phyloP scores from a whole-genome alignment of 2,113 vertebrate species.

The Lota lota region DNA sequence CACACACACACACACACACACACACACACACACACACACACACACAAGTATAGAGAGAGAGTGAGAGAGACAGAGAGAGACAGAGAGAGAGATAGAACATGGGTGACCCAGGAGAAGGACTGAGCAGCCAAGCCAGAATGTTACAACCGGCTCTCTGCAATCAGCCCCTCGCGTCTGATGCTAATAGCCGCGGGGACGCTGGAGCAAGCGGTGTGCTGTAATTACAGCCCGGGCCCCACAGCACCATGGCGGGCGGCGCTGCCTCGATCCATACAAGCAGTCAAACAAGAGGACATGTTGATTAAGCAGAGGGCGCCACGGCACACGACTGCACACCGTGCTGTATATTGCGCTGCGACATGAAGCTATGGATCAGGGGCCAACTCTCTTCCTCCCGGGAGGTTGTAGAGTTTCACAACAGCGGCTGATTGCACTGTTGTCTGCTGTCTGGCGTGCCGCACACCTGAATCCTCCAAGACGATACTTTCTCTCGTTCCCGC shows the following conservation, averaged over 20 bases:
- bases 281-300: conserved; percentile 66
- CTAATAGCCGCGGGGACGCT: conserved; percentile 69
- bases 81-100: not conserved
- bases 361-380: conserved; percentile 42
- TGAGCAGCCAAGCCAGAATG: no score
- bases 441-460: conserved; percentile 35
- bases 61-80: no score
- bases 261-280: conserved; percentile 49
- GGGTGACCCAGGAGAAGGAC: not conserved
- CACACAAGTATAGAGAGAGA: no score
- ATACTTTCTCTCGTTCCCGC: not conserved
- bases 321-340: conserved; percentile 14
- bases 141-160: conserved; percentile 42
- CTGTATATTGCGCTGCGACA: not conserved
- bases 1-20: no score
- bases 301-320: conserved; percentile 51
- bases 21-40: no score
- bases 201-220: conserved; percentile 64
- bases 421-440: conserved; percentile 51
- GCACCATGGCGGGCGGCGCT: conserved; percentile 42
- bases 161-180: conserved; percentile 63
- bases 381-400: conserved; percentile 14
- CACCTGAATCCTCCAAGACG: conserved; percentile 46
- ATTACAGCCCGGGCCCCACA: conserved; percentile 52
- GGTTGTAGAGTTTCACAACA: conserved; percentile 42